A percentile compares a stretch with the other conserved stretches of the same genome.
phyloP scores from a whole-genome alignment of 2,797 vertebrate genomes.

The Myiotriccus ornatus region DNA sequence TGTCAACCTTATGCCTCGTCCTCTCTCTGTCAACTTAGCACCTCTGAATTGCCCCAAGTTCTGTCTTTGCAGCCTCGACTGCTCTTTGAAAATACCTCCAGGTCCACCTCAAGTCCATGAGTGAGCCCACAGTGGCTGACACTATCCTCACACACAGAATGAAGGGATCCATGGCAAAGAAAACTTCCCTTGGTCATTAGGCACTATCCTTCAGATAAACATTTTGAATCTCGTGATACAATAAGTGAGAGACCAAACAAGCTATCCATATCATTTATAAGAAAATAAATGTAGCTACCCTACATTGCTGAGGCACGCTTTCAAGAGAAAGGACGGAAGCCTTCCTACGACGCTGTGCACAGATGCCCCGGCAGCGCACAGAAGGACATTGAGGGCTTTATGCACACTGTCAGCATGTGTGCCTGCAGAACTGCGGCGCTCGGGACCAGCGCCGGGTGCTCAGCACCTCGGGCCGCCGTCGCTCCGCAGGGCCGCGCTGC shows the following conservation, averaged over 20 bases:
- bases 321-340: not conserved
- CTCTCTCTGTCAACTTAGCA: not conserved
- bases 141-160: not conserved
- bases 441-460: rapidly evolving
- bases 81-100: not conserved
- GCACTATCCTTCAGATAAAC: not conserved
- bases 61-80: not conserved
- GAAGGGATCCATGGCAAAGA: not conserved
- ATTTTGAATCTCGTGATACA: rapidly evolving
- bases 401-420: not conserved
- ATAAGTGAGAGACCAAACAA: not conserved
- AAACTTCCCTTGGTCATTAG: not conserved
- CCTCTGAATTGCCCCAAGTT: not conserved
- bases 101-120: not conserved
- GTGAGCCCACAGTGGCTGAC: not conserved
- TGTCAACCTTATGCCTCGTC: rapidly evolving
- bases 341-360: rapidly evolving
- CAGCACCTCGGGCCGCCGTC: rapidly evolving
- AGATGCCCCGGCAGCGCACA: rapidly evolving
- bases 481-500: not conserved
- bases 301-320: rapidly evolving
- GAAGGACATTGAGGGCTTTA: not conserved
- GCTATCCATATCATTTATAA: rapidly evolving
- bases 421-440: not conserved
- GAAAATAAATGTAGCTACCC: not conserved